Evolutionary conservation across 2,888 invertebrate species (phyloP), one percentile per base, ranked within the genome.

Genomic region (Drosophila maculinotata): DNA sequence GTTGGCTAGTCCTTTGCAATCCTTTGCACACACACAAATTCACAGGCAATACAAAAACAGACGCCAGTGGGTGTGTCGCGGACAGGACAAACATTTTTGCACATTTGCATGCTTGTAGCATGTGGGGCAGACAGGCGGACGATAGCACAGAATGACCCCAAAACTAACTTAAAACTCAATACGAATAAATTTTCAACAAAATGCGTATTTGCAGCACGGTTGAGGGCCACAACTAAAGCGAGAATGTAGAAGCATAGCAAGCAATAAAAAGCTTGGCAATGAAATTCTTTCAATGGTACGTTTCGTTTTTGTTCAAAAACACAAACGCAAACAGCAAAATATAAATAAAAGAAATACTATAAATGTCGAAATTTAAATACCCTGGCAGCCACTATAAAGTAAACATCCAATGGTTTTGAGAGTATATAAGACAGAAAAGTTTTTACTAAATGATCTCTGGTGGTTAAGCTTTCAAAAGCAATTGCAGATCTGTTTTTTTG

Each of bases 61-160:
- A 36, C 42, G 48, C 44, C 49, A 69, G 64, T 69, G 78, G 79
- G 66, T 79, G 76, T 72, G 80, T 51, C 80, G 63, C 64, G 76
- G 48, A 80, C 58, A 69, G 87, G 70, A 84, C 81, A 71, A 87
- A 76, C 79, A 72, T 82, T 84, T 71, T 76, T 81, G 68, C 66
- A 76, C 66, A 81, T 77, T 74, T 74, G 59, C 51, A 41, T 52
- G 54, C 64, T 59, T 69, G 74, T 66, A 56, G 67, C 64, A 45
- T 70, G 60, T 56, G 41, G 41, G 23, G 10, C 53, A 41, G 53
- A 57, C 47, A 42, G 30, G 36, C 52, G 48, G 23, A 38, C 45
- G 30, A 45, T 12, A 14, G 30, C 14, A 31, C 33, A 41, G 26
- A 38, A 60, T 71, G 76, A 83, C 85, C 82, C 76, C 71, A 81